Percentiles rank a stretch among this genome's conserved stretches.
Evolutionary conservation across 2,888 invertebrate genomes (phyloP).

Genomic region (Bimastos eiseni): DNA sequence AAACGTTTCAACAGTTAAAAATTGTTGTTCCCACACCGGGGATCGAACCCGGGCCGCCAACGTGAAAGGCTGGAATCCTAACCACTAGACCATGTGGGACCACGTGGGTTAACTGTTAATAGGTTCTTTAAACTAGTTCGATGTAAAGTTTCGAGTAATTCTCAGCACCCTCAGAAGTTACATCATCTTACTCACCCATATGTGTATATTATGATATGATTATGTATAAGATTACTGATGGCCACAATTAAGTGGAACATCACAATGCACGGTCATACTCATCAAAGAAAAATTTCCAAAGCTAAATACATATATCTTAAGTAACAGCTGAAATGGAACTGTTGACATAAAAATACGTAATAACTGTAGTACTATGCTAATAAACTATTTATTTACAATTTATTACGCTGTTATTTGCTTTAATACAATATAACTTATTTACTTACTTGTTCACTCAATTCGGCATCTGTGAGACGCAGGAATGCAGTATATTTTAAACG

Average conservation of each 20-base stretch:
- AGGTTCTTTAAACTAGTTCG: neutral
- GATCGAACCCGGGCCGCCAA: slow-evolving; percentile 13
- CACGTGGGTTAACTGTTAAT: neutral
- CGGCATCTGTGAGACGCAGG: neutral
- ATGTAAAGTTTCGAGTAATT: no score
- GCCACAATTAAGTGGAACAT: no score
- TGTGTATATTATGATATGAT: no score
- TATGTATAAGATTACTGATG: no score
- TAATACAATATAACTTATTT: neutral
- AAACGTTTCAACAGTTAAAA: neutral
- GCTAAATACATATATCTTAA: neutral
- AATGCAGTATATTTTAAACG: neutral
- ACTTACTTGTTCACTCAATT: neutral
- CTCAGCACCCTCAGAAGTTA: no score
- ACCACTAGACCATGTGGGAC: slow-evolving; percentile 1
- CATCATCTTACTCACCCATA: no score
- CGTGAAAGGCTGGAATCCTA: slow-evolving; percentile 13
- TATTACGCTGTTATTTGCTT: no score
- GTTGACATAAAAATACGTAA: no score
- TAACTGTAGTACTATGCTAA: no score
- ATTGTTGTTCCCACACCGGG: neutral
- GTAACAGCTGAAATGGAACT: neutral
- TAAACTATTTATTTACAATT: no score
- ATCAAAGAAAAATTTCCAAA: no score
- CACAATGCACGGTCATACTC: no score